A percentile compares a stretch with the other conserved stretches of the same genome.
phyloP scores from a whole-genome alignment of 2,113 vertebrate species.

The Hippocampus mohnikei region DNA sequence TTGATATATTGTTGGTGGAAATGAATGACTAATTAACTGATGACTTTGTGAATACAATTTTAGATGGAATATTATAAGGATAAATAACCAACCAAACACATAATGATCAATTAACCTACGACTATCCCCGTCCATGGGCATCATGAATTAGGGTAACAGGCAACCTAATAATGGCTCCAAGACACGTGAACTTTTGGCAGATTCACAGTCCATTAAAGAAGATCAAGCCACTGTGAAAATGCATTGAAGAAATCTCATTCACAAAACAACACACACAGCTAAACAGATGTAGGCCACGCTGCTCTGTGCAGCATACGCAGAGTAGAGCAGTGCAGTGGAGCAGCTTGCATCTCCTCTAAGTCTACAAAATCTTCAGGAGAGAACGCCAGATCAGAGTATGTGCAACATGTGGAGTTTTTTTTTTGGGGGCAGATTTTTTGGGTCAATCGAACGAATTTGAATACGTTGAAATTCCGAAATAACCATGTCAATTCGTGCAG shows the following conservation, averaged over 20 bases:
- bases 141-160: not conserved
- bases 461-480: too few relatives aligned
- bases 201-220: constrained; percentile 5
- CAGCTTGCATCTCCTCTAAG: constrained; percentile 34
- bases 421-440: too few relatives aligned
- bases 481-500: too few relatives aligned
- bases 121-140: not conserved
- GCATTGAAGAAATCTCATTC: constrained; percentile 30
- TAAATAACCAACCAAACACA: not conserved
- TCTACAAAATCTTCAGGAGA: constrained; percentile 17
- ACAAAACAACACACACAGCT: constrained; percentile 26
- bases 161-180: not conserved
- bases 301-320: constrained; percentile 27
- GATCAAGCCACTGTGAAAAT: constrained; percentile 35
- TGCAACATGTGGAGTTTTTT: too few relatives aligned
- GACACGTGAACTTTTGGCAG: not conserved
- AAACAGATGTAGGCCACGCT: constrained; percentile 46
- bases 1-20: not conserved
- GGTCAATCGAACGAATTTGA: too few relatives aligned
- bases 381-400: not conserved
- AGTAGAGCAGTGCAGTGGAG: constrained; percentile 10
- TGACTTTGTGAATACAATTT: not conserved
- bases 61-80: not conserved
- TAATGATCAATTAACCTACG: not conserved
- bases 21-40: not conserved